Base-by-base conservation (phyloP, 2,888 invertebrate genomes). In the Ditylenchus weischeri region DNA sequence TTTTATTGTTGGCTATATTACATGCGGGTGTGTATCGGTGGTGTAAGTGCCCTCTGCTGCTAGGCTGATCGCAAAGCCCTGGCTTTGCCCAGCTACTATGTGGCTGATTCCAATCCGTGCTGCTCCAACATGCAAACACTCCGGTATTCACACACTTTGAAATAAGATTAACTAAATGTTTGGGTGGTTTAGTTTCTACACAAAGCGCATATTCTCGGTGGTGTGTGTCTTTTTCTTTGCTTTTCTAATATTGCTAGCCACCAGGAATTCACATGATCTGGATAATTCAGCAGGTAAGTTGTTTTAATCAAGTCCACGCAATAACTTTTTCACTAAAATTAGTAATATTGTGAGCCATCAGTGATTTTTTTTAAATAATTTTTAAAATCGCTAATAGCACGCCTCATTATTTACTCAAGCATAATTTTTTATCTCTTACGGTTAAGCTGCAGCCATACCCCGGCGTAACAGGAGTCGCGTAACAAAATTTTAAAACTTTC, bases 191-290 rank as follows among this genome's bases (percentile, higher is more conserved):
- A 43, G 43, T 69, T 79, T 80, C 70, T 79, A 80, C 69, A 73
- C 81, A 58, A 75, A 69, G 62, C 72, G 79, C 62, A 68, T 79
- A 49, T 80, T 81, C 72, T 72, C 74, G 23, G 62, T 79, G 58
- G 76, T 76, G 10, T 76, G 78, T 62, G 64, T 76, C 62, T 68
- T 76, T 18, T 81, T 81, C 69, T 77, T 76, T 49, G 72, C 77
- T 8, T 79, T 79, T 21, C 69, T 81, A 11, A 71, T 81, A 38
- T 75, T 81, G 13, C 70, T 81, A 49, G 71, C 69, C 48, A 59
- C 68, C 15, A 62, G 66, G 23, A 57, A 57, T 58, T 57, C 23
- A 50, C 65, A 59, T 11, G 64, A 64, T 43, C 1, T 43, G 57
- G 60, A 3, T 1, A 19, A 29, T 23, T 35, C 59, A 8, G 29